Percentiles rank a stretch among this genome's conserved stretches.
These are phyloP conservation scores for Formica aserva DNA, from an alignment of 2,888 invertebrate species.

Conservation along the genomic window DNA sequence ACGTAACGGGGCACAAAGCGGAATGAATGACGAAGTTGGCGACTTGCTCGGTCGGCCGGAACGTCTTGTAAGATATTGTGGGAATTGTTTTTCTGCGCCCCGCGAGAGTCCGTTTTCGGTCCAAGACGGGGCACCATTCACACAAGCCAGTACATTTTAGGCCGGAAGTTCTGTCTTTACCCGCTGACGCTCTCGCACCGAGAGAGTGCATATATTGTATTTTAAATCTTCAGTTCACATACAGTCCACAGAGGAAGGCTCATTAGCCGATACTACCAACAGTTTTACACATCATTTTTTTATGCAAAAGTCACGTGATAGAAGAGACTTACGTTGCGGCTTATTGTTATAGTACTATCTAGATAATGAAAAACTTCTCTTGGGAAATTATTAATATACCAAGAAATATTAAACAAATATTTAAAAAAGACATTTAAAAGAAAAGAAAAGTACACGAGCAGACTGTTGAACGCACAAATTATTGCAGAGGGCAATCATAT, in stretches of 20 bases:
- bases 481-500: conserved; percentile 53
- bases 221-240: neutral
- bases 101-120: conserved; percentile 76
- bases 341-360: conserved; percentile 28
- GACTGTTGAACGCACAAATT: conserved; percentile 50
- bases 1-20: conserved; percentile 50
- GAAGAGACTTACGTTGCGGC: conserved; percentile 26
- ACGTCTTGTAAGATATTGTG: conserved; percentile 83
- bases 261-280: neutral
- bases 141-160: conserved; percentile 82
- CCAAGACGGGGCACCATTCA: conserved; percentile 78
- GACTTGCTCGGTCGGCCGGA: conserved; percentile 75
- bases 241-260: conserved; percentile 34
- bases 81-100: conserved; percentile 85
- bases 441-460: conserved; percentile 25
- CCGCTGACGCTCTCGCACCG: conserved; percentile 8
- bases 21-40: conserved; percentile 61
- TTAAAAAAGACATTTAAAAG: conserved; percentile 23
- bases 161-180: conserved; percentile 74
- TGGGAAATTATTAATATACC: neutral
- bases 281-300: neutral
- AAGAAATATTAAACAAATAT: conserved; percentile 14
- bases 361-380: conserved; percentile 21
- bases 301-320: conserved; percentile 37
- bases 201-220: conserved; percentile 2